Conservation (phyloP, 1,140 invertebrate genomes). For the Drosophila nigrodunni region DNA sequence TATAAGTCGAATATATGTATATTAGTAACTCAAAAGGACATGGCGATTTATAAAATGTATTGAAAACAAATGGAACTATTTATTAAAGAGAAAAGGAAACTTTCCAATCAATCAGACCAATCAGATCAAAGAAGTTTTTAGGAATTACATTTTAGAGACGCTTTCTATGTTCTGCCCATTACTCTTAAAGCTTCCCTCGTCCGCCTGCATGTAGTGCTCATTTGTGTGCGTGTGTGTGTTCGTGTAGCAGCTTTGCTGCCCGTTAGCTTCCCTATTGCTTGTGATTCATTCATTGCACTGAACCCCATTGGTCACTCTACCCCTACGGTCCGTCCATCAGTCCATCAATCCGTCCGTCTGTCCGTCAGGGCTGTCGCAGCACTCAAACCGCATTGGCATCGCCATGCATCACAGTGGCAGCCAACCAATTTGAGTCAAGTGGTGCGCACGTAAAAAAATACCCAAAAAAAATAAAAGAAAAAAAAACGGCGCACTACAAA, state of each 20-base stretch:
- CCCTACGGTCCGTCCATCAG: conserved; percentile 21
- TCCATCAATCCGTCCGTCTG: conserved; percentile 39
- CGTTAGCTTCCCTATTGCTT: conserved; percentile 31
- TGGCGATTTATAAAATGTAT: no score
- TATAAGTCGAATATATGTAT: no score
- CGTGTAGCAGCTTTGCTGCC: conserved; percentile 24
- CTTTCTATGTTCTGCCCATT: background rate
- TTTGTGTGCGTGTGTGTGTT: conserved; percentile 24
- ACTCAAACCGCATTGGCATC: conserved; percentile 75
- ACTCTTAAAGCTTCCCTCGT: conserved; percentile 4
- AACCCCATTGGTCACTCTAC: conserved; percentile 41
- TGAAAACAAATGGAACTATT: no score
- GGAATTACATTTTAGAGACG: background rate
- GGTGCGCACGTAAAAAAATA: conserved; percentile 63
- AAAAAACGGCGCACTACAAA: conserved; percentile 61
- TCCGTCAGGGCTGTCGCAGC: conserved; percentile 69
- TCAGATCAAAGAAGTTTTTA: background rate
- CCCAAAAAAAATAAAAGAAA: conserved; percentile 20
- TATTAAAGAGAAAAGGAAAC: no score
- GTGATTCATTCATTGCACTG: conserved; percentile 77
- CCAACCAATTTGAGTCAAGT: conserved; percentile 75
- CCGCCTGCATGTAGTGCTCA: background rate
- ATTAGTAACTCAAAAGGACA: no score
- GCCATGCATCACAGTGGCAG: conserved; percentile 73
- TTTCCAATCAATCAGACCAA: no score